Base-by-base conservation (phyloP, 2,797 vertebrate species). In the Alectoris magna region DNA sequence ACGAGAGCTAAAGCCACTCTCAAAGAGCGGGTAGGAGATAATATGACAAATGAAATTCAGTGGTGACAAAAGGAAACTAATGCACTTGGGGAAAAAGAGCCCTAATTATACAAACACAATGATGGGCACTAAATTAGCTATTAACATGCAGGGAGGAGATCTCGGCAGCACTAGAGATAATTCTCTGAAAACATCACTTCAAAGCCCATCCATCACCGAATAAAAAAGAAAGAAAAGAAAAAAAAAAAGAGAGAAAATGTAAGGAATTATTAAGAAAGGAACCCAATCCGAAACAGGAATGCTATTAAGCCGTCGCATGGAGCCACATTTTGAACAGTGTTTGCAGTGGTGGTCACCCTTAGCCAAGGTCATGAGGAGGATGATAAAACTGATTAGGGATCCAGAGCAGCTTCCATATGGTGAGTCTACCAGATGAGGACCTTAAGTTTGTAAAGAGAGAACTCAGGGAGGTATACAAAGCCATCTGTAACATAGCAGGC, bases 61-160 rank as follows among this genome's bases (percentile, higher is more conserved):
- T 10, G 6, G 84, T 69, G 93, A 96, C 96, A 96, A 93, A 96
- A 85, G 91, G 92, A 94, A 95, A 91, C 46, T 9, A 86, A 95
- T 75, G 83, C 90, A 95, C 88, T 89, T 89, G 87, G 92, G 94
- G 87, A 78, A 90, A 82, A 91, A 87, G 90, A 92, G 86, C 81
- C 92, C 92, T 95, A 96, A 96, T 96, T 96, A 96, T 83, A 84
- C 91, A 83, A 95, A 94, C 91, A 95, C 91, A 95, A 83, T 74
- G 95, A 94, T 83, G 89, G 93, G 95, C 82, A 89, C 94, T 96
- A 96, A 96, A 96, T 94, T 94, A 96, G 95, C 94, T 94, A 93
- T 96, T 96, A 96, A 96, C 94, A 96, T 96, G 95, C 96, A 83
- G 92, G 95, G 96, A 95, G 89, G 95, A 92, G 94, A 96, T 94